Evolutionary conservation across 2,797 vertebrate species (phyloP).

Genomic region (Eutrigla gurnardus): DNA sequence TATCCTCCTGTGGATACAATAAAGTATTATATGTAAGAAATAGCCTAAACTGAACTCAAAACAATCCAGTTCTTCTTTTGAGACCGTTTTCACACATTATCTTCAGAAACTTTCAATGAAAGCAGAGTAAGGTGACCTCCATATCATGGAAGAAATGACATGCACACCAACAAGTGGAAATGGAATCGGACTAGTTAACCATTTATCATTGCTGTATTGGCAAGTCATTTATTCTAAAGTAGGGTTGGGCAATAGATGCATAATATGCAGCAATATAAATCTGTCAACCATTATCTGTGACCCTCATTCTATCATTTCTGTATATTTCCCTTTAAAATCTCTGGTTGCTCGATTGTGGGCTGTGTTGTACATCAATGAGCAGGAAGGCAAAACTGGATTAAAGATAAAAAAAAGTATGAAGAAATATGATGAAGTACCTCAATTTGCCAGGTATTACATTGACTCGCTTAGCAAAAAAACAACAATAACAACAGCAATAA

Average conservation of each 20-base stretch:
- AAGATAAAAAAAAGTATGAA: not conserved
- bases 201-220: not conserved
- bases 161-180: not conserved
- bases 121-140: not conserved
- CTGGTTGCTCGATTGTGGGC: not conserved
- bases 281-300: not conserved
- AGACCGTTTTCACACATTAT: constrained; percentile 13
- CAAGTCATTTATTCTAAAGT: not conserved
- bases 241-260: not conserved
- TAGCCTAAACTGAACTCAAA: not conserved
- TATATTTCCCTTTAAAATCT: not conserved
- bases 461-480: too few species aligned
- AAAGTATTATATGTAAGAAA: not conserved
- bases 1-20: not conserved
- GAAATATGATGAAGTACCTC: not conserved
- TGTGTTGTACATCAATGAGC: constrained; percentile 1
- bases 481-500: too few species aligned
- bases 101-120: constrained; percentile 14
- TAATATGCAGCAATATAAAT: not conserved
- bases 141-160: not conserved
- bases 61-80: not conserved
- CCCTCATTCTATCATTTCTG: not conserved
- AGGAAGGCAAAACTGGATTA: not conserved
- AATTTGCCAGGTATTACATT: not conserved
- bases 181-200: not conserved